Evolutionary conservation across 2,113 vertebrate species (phyloP).

Genomic region (Malurus melanocephalus): DNA sequence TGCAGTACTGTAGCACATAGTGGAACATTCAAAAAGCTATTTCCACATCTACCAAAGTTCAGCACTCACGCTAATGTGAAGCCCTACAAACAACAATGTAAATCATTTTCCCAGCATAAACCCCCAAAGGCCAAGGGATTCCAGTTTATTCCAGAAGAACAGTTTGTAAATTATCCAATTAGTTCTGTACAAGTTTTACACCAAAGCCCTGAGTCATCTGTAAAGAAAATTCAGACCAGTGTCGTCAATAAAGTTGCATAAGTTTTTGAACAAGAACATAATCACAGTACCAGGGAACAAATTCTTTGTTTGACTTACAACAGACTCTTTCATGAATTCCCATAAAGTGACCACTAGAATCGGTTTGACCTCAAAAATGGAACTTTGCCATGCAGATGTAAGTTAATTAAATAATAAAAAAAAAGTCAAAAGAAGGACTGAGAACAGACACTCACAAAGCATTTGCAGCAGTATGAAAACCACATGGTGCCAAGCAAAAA

Average conservation of each 20-base stretch:
- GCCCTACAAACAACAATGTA: background rate
- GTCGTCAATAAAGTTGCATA: background rate
- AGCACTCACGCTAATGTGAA: background rate
- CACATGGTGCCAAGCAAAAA: background rate
- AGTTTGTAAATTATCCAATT: conserved; percentile 2
- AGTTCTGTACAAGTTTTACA: background rate
- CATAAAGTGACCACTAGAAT: background rate
- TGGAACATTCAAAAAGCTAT: background rate
- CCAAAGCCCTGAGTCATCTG: conserved; percentile 10
- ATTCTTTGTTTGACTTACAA: background rate
- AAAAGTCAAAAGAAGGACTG: background rate
- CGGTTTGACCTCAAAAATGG: background rate
- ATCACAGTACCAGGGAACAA: background rate
- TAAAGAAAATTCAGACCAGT: background rate
- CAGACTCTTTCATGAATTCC: background rate
- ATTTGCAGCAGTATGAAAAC: background rate
- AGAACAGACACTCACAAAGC: background rate
- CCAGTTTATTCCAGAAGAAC: conserved; percentile 20
- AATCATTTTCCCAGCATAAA: background rate
- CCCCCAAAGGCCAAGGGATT: background rate
- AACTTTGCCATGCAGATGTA: background rate
- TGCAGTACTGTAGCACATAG: background rate
- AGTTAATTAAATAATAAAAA: background rate
- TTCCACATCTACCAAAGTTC: background rate
- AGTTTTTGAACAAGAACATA: background rate